These are phyloP conservation scores for Eulemur macaco DNA, from an alignment of 2,113 vertebrate genomes.

Conservation along the genomic window DNA sequence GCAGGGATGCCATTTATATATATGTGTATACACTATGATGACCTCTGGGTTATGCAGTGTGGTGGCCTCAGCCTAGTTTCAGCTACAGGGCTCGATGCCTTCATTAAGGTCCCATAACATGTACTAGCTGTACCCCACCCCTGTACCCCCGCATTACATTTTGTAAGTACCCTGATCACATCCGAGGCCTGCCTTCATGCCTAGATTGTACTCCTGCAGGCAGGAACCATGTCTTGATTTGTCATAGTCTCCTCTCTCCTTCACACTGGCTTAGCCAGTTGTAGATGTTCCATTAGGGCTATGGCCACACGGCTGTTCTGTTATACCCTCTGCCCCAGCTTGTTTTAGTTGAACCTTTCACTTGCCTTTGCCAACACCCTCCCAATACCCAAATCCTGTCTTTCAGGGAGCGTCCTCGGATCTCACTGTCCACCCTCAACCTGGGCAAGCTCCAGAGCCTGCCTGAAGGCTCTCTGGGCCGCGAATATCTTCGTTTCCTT, in stretches of 20 bases:
- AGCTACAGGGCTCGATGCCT: neutral
- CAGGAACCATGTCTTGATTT: neutral
- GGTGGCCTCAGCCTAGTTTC: neutral
- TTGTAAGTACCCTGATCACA: neutral
- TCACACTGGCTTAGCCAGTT: neutral
- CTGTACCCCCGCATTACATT: neutral
- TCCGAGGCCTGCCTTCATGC: neutral
- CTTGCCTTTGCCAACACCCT: neutral
- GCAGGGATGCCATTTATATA: neutral
- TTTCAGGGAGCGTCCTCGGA: conserved; percentile 92
- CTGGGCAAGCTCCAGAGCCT: conserved; percentile 85
- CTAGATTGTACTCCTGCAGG: neutral
- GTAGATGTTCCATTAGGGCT: neutral
- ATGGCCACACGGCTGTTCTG: neutral
- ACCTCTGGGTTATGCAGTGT: neutral
- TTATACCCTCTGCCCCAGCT: neutral
- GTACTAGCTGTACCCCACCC: neutral
- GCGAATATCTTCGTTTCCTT: conserved; percentile 93
- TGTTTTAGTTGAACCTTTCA: neutral
- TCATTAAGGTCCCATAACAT: neutral
- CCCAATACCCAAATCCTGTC: neutral
- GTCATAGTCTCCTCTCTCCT: neutral
- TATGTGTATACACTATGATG: neutral
- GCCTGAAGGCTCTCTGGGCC: conserved; percentile 90
- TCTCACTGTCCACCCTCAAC: conserved; percentile 92